These are phyloP conservation scores for Pseudomugil gertrudae DNA, from an alignment of 2,797 vertebrate species.

Conservation along the genomic window DNA sequence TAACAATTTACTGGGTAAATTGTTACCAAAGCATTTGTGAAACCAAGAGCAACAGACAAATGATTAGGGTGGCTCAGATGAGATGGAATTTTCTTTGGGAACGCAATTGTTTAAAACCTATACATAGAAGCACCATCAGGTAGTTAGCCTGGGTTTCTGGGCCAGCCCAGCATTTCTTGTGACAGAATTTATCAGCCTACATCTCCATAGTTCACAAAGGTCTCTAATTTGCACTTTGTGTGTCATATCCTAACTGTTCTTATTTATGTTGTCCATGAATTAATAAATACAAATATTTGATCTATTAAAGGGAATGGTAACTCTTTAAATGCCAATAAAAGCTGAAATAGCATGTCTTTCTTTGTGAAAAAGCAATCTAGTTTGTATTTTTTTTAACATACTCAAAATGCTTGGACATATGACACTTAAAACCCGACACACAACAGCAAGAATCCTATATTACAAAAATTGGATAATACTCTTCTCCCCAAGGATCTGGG, in stretches of 20 bases:
- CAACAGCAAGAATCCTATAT: background rate
- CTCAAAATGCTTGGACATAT: background rate
- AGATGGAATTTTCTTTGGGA: background rate
- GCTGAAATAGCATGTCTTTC: too few species aligned
- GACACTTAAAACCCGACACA: background rate
- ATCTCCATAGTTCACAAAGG: background rate
- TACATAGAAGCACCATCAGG: background rate
- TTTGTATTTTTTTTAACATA: too few species aligned
- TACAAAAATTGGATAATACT: background rate
- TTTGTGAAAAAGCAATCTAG: too few species aligned
- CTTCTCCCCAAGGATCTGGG: background rate
- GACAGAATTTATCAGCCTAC: background rate
- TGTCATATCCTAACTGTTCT: background rate
- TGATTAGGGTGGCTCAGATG: background rate
- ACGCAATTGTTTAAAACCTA: background rate
- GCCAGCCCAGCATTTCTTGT: background rate
- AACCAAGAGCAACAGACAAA: background rate
- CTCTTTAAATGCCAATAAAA: too few species aligned
- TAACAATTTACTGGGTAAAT: slow-evolving; percentile 1
- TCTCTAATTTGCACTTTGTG: background rate
- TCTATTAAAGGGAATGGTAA: too few species aligned
- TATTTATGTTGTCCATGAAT: too few species aligned
- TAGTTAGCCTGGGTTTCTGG: background rate
- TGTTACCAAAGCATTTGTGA: background rate
- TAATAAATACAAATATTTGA: too few species aligned